Evolutionary conservation across 2,797 vertebrate genomes (phyloP), one percentile per base, ranked within the genome.

Genomic region (Manis pentadactyla): DNA sequence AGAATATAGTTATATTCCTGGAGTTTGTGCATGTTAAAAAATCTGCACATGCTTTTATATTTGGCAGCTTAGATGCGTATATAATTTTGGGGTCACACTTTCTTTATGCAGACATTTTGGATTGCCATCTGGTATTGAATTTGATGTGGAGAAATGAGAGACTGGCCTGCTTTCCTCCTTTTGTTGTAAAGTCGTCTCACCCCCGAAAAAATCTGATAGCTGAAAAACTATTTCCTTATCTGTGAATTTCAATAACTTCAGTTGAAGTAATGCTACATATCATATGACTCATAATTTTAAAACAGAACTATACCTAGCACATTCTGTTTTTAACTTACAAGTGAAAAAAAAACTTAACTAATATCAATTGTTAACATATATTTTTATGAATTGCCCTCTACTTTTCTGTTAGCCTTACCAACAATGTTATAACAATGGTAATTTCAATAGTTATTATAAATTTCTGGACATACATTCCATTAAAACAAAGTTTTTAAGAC

Each of bases 251-350:
- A 75, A 23, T 90, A 64, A 19, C 18, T 73, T 92, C 25, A 89
- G 27, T 13, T 74, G 51, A 63, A 23, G 31, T 29, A 88, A 87
- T 74, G 37, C 15, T 87, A 66, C 74, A 37, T 84, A 61, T 69
- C 51, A 78, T 5, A 64, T 19, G 42, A 37, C 10, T 71, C 37
- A 78, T 7, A 59, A 29, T 75, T 94, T 90, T 71, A 53, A 75
- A 91, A 85, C 8, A 71, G 4, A 78, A 71, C 14, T 29, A 37
- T 71, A 46, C 4, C 5, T 90, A 77, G 1, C 9, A 27, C 18
- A 34, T 10, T 86, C 18, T 59, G 23, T 69, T 75, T 93, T 95
- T 63, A 74, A 69, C 71, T 93, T 93, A 81, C 88, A 91, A 77
- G 64, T 71, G 59, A 49, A 42, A 29, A 18, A 88, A 53, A 18